Percentiles rank a stretch among this genome's conserved stretches.
phyloP scores from a whole-genome alignment of 2,797 vertebrate species.

The Psittacula echo region DNA sequence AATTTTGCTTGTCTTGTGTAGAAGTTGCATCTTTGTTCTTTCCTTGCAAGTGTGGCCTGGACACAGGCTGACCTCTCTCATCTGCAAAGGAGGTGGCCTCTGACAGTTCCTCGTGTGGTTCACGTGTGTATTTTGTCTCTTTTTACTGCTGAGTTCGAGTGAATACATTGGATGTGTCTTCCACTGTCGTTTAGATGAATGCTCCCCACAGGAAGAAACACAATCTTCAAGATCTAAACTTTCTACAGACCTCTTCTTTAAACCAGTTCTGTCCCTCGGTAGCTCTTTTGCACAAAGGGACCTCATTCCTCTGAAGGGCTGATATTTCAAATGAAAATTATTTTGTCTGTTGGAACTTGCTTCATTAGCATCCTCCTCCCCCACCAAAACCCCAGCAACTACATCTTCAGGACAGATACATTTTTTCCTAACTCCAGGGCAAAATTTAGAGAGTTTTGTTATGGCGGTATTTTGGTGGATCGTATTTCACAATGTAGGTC shows the following conservation, averaged over 20 bases:
- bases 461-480: conserved; percentile 95
- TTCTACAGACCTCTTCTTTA: conserved; percentile 13
- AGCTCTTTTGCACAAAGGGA: conserved; percentile 65
- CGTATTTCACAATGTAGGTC: conserved; percentile 85
- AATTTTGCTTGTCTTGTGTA: background rate
- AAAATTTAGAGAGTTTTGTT: conserved; percentile 64
- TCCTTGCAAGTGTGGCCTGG: background rate
- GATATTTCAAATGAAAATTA: conserved; percentile 62
- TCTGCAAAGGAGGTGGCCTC: background rate
- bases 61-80: background rate
- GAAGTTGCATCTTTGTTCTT: background rate
- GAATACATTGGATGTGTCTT: background rate
- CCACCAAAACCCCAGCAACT: conserved; percentile 83
- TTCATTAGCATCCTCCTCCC: conserved; percentile 67
- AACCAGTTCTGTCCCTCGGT: background rate
- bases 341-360: conserved; percentile 60
- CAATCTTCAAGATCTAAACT: background rate
- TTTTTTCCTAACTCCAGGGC: conserved; percentile 47
- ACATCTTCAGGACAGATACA: conserved; percentile 84
- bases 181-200: background rate
- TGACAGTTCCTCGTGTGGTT: background rate
- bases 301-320: conserved; percentile 84
- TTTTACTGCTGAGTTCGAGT: background rate
- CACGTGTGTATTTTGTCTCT: background rate
- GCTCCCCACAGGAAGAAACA: background rate